Percentiles rank a stretch among this genome's conserved stretches.
These are phyloP conservation scores for Papilio polytes DNA, from an alignment of 1,140 invertebrate genomes.

Conservation along the genomic window DNA sequence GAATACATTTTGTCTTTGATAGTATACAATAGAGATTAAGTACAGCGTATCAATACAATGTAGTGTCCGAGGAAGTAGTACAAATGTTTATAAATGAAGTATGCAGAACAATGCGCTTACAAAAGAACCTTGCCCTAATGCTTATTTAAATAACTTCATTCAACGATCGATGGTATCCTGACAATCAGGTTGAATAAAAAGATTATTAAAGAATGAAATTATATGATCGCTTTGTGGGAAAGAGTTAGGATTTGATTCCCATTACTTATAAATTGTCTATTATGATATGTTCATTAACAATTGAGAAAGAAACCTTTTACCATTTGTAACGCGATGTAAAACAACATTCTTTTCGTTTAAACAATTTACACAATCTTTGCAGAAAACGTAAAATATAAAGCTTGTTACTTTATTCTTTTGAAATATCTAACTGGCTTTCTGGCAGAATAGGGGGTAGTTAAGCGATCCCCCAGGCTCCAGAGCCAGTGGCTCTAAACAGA, in stretches of 20 bases:
- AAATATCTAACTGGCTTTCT: too few species aligned
- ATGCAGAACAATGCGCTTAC: conserved; percentile 22
- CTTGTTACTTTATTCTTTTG: too few species aligned
- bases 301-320: not conserved
- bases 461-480: too few species aligned
- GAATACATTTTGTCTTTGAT: conserved; percentile 19
- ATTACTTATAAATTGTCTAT: not conserved
- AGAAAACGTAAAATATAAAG: too few species aligned
- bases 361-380: too few species aligned
- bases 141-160: conserved; percentile 14
- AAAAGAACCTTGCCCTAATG: conserved; percentile 17
- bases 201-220: not conserved
- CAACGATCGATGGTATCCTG: conserved; percentile 13
- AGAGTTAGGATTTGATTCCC: not conserved
- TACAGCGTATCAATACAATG: not conserved
- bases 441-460: too few species aligned
- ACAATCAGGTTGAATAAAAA: not conserved
- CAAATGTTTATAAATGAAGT: conserved; percentile 25
- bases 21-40: conserved; percentile 21
- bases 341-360: too few species aligned
- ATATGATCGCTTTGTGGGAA: not conserved
- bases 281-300: not conserved
- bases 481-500: too few species aligned
- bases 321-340: too few species aligned
- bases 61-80: conserved; percentile 12